Evolutionary conservation across 2,797 vertebrate species (phyloP).

Genomic region (Cottoperca gobio): DNA sequence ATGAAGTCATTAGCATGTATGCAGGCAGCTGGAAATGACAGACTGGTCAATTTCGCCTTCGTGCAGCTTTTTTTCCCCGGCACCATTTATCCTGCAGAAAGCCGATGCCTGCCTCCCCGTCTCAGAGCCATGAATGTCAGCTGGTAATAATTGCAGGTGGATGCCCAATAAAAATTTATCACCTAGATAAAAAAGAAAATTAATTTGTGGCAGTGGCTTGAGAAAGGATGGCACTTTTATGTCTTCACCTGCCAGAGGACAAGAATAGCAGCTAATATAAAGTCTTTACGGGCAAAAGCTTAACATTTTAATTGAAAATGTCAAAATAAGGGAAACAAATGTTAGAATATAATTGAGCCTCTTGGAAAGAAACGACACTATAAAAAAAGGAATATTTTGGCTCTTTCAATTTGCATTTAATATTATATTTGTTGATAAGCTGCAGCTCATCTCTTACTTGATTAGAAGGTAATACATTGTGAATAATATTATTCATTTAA

Average conservation of each 20-base stretch:
- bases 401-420: neutral
- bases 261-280: slow-evolving; percentile 44
- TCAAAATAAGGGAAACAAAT: slow-evolving; percentile 36
- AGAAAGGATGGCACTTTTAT: slow-evolving; percentile 56
- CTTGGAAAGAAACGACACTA: neutral
- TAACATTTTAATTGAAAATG: slow-evolving; percentile 62
- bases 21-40: slow-evolving; percentile 86
- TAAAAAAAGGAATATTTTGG: neutral
- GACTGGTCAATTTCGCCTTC: slow-evolving; percentile 83
- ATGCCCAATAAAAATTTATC: slow-evolving; percentile 69
- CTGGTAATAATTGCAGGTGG: slow-evolving; percentile 70
- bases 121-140: slow-evolving; percentile 70
- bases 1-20: slow-evolving; percentile 85
- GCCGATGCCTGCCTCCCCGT: slow-evolving; percentile 60
- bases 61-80: slow-evolving; percentile 80
- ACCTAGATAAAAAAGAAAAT: slow-evolving; percentile 65
- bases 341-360: slow-evolving; percentile 13
- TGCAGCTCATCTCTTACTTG: neutral
- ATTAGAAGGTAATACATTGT: neutral
- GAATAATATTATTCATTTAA: slow-evolving; percentile 3
- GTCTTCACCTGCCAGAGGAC: slow-evolving; percentile 39
- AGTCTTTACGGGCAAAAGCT: slow-evolving; percentile 13
- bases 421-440: slow-evolving; percentile 26
- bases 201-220: slow-evolving; percentile 20
- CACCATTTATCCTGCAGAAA: slow-evolving; percentile 86